Evolutionary conservation across 2,113 vertebrate species (phyloP).

Genomic region (Plecturocebus donacophilus): DNA sequence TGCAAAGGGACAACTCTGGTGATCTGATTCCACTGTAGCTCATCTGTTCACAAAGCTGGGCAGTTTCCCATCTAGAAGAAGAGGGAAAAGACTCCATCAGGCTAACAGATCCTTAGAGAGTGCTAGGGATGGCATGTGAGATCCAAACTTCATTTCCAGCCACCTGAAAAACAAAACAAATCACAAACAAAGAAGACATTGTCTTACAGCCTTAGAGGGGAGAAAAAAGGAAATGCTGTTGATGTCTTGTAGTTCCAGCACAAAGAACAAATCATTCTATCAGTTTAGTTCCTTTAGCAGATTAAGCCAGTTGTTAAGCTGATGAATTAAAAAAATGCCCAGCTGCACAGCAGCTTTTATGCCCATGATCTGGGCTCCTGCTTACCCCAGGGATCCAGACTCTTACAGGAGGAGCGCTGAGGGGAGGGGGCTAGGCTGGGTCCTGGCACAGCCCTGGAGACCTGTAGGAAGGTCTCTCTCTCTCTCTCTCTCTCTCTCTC

Average conservation of each 20-base stretch:
- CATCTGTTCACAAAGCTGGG: neutral
- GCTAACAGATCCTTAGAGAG: neutral
- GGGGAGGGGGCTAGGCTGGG: neutral
- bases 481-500: neutral
- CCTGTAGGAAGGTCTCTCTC: neutral
- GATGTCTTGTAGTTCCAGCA: neutral
- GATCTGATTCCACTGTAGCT: neutral
- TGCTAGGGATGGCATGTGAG: constrained; percentile 2
- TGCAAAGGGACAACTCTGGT: neutral
- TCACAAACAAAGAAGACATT: constrained; percentile 50
- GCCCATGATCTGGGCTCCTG: neutral
- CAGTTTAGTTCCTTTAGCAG: constrained; percentile 55
- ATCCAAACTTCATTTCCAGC: constrained; percentile 32
- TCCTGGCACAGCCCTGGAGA: neutral
- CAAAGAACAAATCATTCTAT: neutral
- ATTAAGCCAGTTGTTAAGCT: constrained; percentile 59
- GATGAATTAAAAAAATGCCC: constrained; percentile 47
- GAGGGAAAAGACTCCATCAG: neutral
- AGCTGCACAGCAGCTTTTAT: neutral
- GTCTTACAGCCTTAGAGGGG: neutral
- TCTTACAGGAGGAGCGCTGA: neutral
- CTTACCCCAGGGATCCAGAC: neutral
- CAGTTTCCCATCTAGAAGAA: neutral
- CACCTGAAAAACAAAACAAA: constrained; percentile 45
- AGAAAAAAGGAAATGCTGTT: neutral